Percentiles rank a stretch among this genome's conserved stretches.
Conservation (phyloP, 2,888 invertebrate genomes). For the Apamea crenata region DNA sequence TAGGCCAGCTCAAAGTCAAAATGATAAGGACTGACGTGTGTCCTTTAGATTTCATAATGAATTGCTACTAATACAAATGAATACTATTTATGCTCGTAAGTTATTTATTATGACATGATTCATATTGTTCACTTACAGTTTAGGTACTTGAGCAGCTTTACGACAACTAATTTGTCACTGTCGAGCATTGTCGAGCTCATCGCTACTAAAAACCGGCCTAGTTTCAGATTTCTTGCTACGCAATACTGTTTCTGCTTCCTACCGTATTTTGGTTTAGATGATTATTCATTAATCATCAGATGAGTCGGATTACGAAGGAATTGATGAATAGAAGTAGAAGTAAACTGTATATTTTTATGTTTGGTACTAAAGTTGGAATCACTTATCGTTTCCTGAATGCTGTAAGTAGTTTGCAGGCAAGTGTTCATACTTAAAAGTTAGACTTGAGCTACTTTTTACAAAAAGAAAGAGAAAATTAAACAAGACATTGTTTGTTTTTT, state of each 20-base stretch:
- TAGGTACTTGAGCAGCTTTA: constrained; percentile 7
- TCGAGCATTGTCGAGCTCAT: constrained; percentile 43
- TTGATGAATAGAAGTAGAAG: not conserved
- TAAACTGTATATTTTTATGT: constrained; percentile 1
- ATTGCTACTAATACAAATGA: not conserved
- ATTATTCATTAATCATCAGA: constrained; percentile 32
- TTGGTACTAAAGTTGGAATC: not conserved
- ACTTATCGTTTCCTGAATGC: constrained; percentile 1
- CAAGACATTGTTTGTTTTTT: not conserved
- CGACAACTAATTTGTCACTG: constrained; percentile 52
- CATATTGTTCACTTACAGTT: constrained; percentile 13
- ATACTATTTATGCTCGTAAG: not conserved
- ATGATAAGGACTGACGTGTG: not conserved
- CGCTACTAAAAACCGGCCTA: constrained; percentile 48
- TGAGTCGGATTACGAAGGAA: constrained; percentile 1
- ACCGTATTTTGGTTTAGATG: constrained; percentile 23
- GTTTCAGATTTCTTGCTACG: constrained; percentile 42
- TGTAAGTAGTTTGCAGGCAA: constrained; percentile 14
- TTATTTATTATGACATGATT: constrained; percentile 13
- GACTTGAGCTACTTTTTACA: not conserved
- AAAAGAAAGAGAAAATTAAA: constrained; percentile 19
- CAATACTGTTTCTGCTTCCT: constrained; percentile 32
- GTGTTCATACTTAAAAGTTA: constrained; percentile 23
- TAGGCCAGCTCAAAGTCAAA: not conserved
- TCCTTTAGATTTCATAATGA: not conserved